A percentile compares a stretch with the other conserved stretches of the same genome.
phyloP scores from a whole-genome alignment of 2,797 vertebrate genomes.

The Tangara arthus region DNA sequence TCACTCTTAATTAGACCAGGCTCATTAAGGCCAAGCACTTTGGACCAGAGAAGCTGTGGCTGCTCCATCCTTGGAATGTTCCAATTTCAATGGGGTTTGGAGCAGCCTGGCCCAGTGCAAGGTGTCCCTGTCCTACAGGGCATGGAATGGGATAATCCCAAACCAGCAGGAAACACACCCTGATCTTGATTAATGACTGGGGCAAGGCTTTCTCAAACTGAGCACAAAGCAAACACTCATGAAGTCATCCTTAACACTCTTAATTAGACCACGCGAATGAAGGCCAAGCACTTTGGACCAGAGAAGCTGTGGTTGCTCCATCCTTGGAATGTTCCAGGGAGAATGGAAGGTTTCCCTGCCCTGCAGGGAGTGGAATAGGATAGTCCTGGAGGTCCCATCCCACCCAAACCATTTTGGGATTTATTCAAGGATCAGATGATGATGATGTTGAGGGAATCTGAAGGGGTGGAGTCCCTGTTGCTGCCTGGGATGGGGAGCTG shows the following conservation, averaged over 20 bases:
- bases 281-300: neutral
- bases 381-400: neutral
- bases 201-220: neutral
- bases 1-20: neutral
- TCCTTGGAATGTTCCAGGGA: neutral
- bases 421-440: too few species aligned
- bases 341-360: neutral
- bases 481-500: neutral
- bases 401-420: neutral
- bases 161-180: neutral
- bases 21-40: neutral
- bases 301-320: neutral
- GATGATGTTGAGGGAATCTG: neutral
- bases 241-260: neutral
- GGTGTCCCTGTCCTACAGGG: too few species aligned
- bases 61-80: neutral
- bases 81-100: neutral
- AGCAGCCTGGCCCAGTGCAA: accelerated
- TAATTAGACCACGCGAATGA: neutral
- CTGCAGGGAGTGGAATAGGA: neutral
- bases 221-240: neutral
- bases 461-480: neutral
- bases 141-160: too few species aligned
- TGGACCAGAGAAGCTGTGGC: neutral
- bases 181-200: neutral